Evolutionary conservation across 2,113 vertebrate genomes (phyloP), one percentile per base, ranked within the genome.

Genomic region (Ahaetulla prasina): DNA sequence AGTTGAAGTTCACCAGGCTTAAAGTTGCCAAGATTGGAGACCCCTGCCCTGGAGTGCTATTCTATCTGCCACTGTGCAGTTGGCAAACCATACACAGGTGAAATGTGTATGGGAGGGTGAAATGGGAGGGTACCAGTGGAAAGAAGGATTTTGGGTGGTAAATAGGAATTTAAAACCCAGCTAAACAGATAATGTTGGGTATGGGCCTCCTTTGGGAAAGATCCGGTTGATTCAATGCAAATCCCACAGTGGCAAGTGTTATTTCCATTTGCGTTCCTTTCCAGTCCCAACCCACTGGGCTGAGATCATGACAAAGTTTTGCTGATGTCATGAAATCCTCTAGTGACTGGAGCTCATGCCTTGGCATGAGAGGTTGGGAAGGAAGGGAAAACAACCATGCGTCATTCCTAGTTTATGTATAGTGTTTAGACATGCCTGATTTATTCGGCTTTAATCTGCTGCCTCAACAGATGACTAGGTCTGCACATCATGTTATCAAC

Each of bases 251-350:
- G 22, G 12, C 91, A 16, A 8, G 8, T 39, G 35, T 68, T 85
- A 14, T 90, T 86, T 90, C 87, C 88, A 63, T 92, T n/a, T 30
- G 22, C 57, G 88, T 85, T 74, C 88, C 2, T 50, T 57, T 85
- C 22, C 39, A 9, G 45, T 90, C 54, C 53, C 74, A 90, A 50
- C 68, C 23, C 23, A 27, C 30, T 35, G 52, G 30, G 43, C 30
- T 57, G 88, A 89, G 45, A 27, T 92, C 35, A 30, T 50, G 54
- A 11, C 23, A 30, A 16, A 25, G 54, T 43, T 63, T 92, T 92
- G 88, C 88, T 92, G 88, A 92, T 86, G 92, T 90, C 80, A 90
- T 27, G 50, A 54, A 63, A 39, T 23, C 5, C 80, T 30, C 92
- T 23, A 22, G 74, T 50, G 92, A 27, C 54, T 50, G 49, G 30